Evolutionary conservation across 2,888 invertebrate species (phyloP), one percentile per base, ranked within the genome.

Genomic region (Protodeltote pygarga): DNA sequence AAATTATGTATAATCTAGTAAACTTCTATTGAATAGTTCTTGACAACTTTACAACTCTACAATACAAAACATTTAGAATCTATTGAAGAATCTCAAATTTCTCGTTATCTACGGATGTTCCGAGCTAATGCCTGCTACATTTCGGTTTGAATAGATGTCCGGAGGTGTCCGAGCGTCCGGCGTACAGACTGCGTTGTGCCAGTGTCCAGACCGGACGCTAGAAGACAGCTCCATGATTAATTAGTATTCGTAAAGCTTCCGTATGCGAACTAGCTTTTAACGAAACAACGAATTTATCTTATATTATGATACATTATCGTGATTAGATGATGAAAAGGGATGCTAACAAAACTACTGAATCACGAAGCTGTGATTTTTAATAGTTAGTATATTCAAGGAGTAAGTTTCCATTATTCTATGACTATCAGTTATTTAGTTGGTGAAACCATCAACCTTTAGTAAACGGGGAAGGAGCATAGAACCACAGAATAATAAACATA

Each of bases 171-270:
- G 35, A 14, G 38, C 54, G 62, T 61, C 61, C 61, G 62, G 46
- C 34, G 41, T 27, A 48, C 28, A 48, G 42, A 49, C 51, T 23
- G 49, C 39, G 51, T 62, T 65, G 55, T 58, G 40, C 27, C 17
- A 20, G 52, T 39, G 47, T 53, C 40, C 34, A 50, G 24, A 32
- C 68, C 67, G 67, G 67, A 67, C 59, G 40, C 37, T 5, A 16
- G 8, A 39, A 50, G 62, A 57, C 65, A 67, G 58, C 47, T 49
- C 33, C 53, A 39, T 68, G 65, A 68, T 68, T 62, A 65, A 68
- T 68, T 67, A 65, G 57, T 54, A 48, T 57, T 57, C 39, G 47
- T 64, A 64, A 61, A 54, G 57, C 57, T 66, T 66, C 66, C 57
- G 45, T 53, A 31, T 10, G 34, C 42, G 25, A 55, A 60, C 40